Base-by-base conservation (phyloP, 2,113 vertebrate species). In the Struthio camelus region DNA sequence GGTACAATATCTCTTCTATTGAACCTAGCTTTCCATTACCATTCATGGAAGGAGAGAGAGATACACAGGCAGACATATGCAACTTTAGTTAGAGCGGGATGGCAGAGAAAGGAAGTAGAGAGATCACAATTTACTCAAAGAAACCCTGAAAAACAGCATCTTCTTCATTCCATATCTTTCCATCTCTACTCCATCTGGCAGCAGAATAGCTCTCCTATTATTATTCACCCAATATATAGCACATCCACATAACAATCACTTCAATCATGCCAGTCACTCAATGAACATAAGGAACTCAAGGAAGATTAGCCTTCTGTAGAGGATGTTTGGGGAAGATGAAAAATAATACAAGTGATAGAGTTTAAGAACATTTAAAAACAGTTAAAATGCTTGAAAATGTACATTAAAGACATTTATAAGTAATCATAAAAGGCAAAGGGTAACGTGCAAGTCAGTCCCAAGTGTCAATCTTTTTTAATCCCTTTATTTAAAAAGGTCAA, bases 391-490 rank as follows among this genome's bases (percentile, higher is more conserved):
- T 72, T 34, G 28, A 20, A 20, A 71, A 91, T 78, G 58, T 70
- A 84, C 86, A 54, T 83, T 59, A 38, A 54, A 93, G 20, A n/a
- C 25, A 59, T 84, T 84, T 70, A 51, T 25, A 94, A 89, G 36
- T 15, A 94, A 81, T 84, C 69, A 86, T 25, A 65, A 87, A 92
- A 77, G 14, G 38, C 67, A 44, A 87, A 38, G 12, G 53, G 58
- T 44, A 80, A 22, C 17, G 65, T 10, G 27, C 27, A 87, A 77
- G 48, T 82, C 67, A 83, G 36, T 58, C 40, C 40, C 30, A 80
- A 94, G 82, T 46, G 62, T 73, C 75, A 85, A 51, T 36, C 62
- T 93, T 89, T 58, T 56, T 30, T 6, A 94, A 89, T 53, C 19
- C 17, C 14, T 91, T 92, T 82, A 87, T 38, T 71, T 50, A 76